A percentile compares a stretch with the other conserved stretches of the same genome.
These are phyloP conservation scores for Heliconius hermathena DNA, from an alignment of 1,140 invertebrate genomes.

Conservation along the genomic window DNA sequence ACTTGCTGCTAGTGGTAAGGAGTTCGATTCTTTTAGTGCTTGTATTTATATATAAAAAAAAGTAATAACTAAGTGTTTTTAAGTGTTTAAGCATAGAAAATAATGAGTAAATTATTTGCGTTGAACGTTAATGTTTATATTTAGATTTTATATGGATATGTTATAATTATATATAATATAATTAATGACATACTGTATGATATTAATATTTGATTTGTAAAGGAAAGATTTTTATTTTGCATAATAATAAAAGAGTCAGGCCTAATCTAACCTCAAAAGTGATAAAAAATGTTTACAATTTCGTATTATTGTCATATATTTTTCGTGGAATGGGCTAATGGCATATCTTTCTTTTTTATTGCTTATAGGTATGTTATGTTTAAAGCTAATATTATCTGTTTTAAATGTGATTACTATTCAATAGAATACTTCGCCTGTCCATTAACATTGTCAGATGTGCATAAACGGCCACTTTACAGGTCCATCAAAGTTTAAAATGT, in stretches of 20 bases:
- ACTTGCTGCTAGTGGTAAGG: neutral
- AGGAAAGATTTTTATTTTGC: no score
- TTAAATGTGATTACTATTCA: no score
- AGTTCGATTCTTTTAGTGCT: neutral
- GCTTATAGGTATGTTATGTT: no score
- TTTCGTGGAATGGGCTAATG: neutral
- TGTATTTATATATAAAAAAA: neutral
- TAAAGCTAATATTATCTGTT: no score
- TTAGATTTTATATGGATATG: neutral
- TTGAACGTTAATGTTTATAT: neutral
- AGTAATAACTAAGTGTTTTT: neutral
- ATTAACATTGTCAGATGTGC: no score
- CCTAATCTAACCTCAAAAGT: neutral
- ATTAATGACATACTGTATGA: no score
- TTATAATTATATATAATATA: neutral
- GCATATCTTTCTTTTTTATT: no score
- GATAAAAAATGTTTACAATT: neutral
- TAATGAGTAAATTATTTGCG: neutral
- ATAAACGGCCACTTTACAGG: no score
- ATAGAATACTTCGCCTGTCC: no score
- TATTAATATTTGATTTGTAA: no score
- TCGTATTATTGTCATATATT: neutral
- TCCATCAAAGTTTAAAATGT: no score
- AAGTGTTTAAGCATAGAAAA: neutral
- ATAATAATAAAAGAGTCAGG: neutral